phyloP scores from a whole-genome alignment of 1,140 invertebrate genomes.

The Listronotus oregonensis region DNA sequence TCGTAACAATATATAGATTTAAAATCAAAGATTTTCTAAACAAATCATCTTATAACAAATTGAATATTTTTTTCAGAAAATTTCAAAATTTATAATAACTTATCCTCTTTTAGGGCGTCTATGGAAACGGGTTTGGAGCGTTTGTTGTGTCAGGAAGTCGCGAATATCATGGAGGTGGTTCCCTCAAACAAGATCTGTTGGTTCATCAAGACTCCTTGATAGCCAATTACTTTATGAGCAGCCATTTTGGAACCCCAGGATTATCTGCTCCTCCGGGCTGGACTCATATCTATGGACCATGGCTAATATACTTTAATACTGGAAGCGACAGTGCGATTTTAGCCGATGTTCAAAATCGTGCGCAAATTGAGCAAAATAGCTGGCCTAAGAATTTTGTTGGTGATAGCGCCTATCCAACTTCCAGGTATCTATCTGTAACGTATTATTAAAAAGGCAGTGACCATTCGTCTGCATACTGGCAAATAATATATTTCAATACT shows the following conservation, averaged over 20 bases:
- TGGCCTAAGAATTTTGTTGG: slow-evolving; percentile 22
- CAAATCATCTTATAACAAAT: too few species aligned
- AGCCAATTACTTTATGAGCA: slow-evolving; percentile 24
- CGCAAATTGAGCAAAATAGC: slow-evolving; percentile 2
- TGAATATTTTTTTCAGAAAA: too few species aligned
- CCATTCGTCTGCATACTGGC: too few species aligned
- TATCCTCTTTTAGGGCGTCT: slow-evolving; percentile 14
- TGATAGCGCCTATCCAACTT: slow-evolving; percentile 13
- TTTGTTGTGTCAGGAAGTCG: slow-evolving; percentile 20
- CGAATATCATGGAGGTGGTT: slow-evolving; percentile 23
- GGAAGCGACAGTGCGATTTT: slow-evolving; percentile 18
- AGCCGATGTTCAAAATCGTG: slow-evolving; percentile 1
- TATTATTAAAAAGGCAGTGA: too few species aligned
- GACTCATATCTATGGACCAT: slow-evolving; percentile 26
- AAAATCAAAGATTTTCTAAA: too few species aligned
- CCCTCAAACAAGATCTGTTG: slow-evolving; percentile 21
- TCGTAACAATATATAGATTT: too few species aligned
- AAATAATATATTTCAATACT: too few species aligned
- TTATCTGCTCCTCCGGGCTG: slow-evolving; percentile 13
- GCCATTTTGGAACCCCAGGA: slow-evolving; percentile 25
- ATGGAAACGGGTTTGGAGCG: slow-evolving; percentile 26
- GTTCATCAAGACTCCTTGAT: slow-evolving; percentile 25
- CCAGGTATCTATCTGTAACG: slow-evolving; percentile 12
- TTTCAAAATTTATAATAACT: too few species aligned
- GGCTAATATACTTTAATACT: slow-evolving; percentile 24